A percentile compares a stretch with the other conserved stretches of the same genome.
Conservation (phyloP, 2,113 vertebrate species). For the Mirounga angustirostris region DNA sequence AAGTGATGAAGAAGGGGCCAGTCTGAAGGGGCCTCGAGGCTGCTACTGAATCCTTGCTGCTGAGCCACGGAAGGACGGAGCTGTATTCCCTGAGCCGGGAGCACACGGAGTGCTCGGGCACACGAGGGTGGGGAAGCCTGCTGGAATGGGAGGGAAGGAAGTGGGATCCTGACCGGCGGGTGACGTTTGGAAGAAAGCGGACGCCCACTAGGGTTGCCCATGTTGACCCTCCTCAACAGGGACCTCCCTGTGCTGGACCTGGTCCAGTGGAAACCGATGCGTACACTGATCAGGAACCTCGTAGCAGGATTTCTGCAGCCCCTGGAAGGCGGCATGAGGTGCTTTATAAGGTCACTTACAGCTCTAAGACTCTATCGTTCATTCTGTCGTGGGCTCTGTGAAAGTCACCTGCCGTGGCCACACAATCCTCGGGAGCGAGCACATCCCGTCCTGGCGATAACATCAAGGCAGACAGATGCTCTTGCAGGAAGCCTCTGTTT, state of each 20-base stretch:
- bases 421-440: fast-evolving
- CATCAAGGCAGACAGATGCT: neutral
- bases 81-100: fast-evolving
- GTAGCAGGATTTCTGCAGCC: neutral
- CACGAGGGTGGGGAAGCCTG: neutral
- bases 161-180: fast-evolving
- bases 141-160: neutral
- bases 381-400: neutral
- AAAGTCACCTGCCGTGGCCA: fast-evolving
- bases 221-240: fast-evolving
- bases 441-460: fast-evolving
- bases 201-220: fast-evolving
- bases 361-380: neutral
- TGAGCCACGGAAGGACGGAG: fast-evolving
- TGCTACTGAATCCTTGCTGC: neutral
- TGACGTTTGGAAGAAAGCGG: fast-evolving
- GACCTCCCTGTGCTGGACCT: fast-evolving
- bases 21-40: neutral
- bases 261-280: fast-evolving
- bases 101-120: fast-evolving
- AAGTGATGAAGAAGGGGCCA: neutral
- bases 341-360: neutral
- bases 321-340: fast-evolving
- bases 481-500: fast-evolving
- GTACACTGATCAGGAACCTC: fast-evolving